Evolutionary conservation across 2,797 vertebrate species (phyloP), one percentile per base, ranked within the genome.

Genomic region (Serranus cabrilla): DNA sequence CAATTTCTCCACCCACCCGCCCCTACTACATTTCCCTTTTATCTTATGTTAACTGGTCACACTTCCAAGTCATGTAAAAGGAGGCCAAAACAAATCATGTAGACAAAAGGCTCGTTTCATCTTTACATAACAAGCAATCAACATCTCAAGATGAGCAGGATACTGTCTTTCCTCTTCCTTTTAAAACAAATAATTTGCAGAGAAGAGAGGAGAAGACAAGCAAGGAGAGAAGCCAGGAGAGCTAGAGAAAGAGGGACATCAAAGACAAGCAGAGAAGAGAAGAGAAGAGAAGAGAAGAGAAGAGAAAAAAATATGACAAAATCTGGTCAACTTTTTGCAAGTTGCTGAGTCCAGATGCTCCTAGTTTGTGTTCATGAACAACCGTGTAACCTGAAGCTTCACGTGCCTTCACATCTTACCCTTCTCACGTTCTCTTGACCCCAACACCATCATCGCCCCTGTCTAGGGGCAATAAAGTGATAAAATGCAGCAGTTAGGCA

Each of bases 91-190:
- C 88, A 92, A 89, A 91, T 87, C 71, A 61, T 82, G 37, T 1
- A 76, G 83, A 90, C 89, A 86, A 90, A 90, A 87, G 88, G 77
- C 54, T 45, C 60, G 85, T 89, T 91, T 93, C 91, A 90, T 83
- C 85, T 76, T 72, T 65, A 67, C 62, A 86, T 88, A 79, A 80
- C 68, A 71, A 74, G 60, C 87, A 87, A 93, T 93, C 91, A 87
- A 86, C 91, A 88, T 91, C 81, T 61, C 1, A 5, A 67, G 68
- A 84, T 57, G 81, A 89, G 85, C 81, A 86, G 81, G 88, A 90
- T 66, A 69, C 66, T 66, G 61, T 42, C 71, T 77, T 79, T 79
- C 83, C 50, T 20, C 50, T 58, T 49, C 27, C 17, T 70, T 34
- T 51, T 21, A 42, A 12, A 57, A 62, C 67, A 56, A 57, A 73